phyloP scores from a whole-genome alignment of 2,888 invertebrate genomes.

The Trachelus tabidus region DNA sequence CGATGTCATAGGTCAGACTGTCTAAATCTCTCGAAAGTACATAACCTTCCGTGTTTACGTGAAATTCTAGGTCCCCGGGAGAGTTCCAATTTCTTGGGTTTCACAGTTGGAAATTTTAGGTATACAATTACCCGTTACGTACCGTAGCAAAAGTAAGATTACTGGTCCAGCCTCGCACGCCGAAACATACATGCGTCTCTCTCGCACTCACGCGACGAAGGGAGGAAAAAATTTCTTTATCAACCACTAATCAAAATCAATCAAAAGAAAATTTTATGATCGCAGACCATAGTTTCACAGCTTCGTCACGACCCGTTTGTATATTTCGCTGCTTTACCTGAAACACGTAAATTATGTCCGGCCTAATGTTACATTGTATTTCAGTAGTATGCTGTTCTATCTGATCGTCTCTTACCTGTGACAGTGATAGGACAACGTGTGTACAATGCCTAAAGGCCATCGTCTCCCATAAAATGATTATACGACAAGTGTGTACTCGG shows the following conservation, averaged over 20 bases:
- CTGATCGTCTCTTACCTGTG: neutral
- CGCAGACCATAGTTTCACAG: too few species aligned
- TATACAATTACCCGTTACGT: neutral
- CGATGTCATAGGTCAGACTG: neutral
- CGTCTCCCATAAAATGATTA: neutral
- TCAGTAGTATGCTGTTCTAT: too few species aligned
- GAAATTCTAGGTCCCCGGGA: neutral
- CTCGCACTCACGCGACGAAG: neutral
- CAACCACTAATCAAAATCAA: neutral
- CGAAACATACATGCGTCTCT: neutral
- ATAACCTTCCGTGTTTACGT: conserved; percentile 1
- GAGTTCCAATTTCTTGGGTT: neutral
- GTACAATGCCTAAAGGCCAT: neutral
- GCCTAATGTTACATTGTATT: too few species aligned
- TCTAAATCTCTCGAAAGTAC: conserved; percentile 6
- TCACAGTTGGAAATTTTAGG: neutral
- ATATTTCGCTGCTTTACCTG: too few species aligned
- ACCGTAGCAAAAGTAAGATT: neutral
- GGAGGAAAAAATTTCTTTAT: neutral
- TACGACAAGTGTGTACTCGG: neutral
- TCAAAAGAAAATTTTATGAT: too few species aligned
- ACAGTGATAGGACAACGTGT: neutral
- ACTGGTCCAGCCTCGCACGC: neutral
- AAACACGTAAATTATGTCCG: too few species aligned
- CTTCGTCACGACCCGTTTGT: too few species aligned